A percentile compares a stretch with the other conserved stretches of the same genome.
Conservation (phyloP, 2,113 vertebrate species). For the Thunnus maccoyii region DNA sequence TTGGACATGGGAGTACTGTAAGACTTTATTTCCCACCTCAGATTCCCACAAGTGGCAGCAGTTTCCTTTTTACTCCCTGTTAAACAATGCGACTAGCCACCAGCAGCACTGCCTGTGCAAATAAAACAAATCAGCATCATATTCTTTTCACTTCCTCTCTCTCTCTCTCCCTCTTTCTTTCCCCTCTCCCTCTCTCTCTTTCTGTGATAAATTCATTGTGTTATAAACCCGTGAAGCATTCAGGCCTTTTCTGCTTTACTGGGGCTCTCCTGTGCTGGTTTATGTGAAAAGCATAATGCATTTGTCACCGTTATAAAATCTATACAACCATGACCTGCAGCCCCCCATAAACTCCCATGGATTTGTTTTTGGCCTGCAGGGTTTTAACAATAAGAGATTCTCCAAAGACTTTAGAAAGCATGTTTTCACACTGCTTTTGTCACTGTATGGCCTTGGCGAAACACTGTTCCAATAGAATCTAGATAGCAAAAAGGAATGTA, state of each 20-base stretch:
- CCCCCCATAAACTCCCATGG: conserved; percentile 71
- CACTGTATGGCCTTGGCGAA: conserved; percentile 62
- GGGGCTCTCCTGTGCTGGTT: conserved; percentile 73
- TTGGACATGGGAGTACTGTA: conserved; percentile 10
- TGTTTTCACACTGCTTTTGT: conserved; percentile 73
- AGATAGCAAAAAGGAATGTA: conserved; percentile 67
- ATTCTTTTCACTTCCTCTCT: conserved; percentile 44
- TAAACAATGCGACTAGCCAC: conserved; percentile 48
- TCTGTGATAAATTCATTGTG: conserved; percentile 72
- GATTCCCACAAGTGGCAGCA: conserved; percentile 29
- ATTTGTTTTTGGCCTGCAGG: conserved; percentile 73
- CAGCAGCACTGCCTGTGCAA: conserved; percentile 60
- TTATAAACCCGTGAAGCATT: conserved; percentile 77
- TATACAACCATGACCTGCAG: conserved; percentile 69
- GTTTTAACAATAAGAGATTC: conserved; percentile 75
- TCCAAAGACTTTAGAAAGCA: conserved; percentile 69
- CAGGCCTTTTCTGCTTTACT: conserved; percentile 74
- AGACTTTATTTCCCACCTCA: conserved; percentile 35
- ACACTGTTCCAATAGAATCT: conserved; percentile 59
- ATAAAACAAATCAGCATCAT: conserved; percentile 71
- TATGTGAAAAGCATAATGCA: conserved; percentile 71
- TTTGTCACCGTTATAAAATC: conserved; percentile 82
- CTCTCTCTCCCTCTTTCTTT: conserved; percentile 5
- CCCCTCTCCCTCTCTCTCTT: conserved; percentile 26
- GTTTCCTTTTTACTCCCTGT: conserved; percentile 51